phyloP scores from a whole-genome alignment of 2,113 vertebrate species.

The Phrynosoma blainvillii region DNA sequence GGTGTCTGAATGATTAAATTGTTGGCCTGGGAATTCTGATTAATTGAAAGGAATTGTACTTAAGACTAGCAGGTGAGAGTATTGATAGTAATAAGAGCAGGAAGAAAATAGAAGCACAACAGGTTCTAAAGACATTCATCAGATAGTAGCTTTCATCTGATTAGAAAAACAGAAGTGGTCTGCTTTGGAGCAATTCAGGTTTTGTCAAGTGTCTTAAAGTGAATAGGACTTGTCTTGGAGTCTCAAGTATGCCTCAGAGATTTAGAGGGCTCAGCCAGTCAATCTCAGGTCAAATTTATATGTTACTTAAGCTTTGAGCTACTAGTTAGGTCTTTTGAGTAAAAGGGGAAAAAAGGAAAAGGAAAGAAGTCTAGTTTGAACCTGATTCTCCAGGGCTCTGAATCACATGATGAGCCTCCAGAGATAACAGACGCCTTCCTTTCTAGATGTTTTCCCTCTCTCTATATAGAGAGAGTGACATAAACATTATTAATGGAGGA shows the following conservation, averaged over 20 bases:
- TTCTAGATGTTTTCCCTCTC: too few relatives aligned
- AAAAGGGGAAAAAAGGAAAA: too few relatives aligned
- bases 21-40: constrained; percentile 16
- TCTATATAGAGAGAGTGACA: too few relatives aligned
- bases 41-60: constrained; percentile 18
- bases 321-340: background rate
- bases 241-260: background rate
- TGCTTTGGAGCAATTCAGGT: background rate
- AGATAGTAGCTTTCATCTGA: background rate
- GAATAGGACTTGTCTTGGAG: background rate
- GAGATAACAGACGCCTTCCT: too few relatives aligned
- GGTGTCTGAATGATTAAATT: constrained; percentile 19
- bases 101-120: too few relatives aligned
- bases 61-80: background rate
- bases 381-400: too few relatives aligned
- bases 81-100: constrained; percentile 3
- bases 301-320: background rate
- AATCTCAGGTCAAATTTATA: background rate
- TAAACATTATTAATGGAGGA: too few relatives aligned
- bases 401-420: too few relatives aligned
- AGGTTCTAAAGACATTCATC: background rate
- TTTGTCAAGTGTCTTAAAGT: background rate
- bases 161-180: background rate
- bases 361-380: too few relatives aligned
- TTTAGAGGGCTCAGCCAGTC: background rate